Evolutionary conservation across 2,797 vertebrate species (phyloP).

Genomic region (Lerista edwardsae): DNA sequence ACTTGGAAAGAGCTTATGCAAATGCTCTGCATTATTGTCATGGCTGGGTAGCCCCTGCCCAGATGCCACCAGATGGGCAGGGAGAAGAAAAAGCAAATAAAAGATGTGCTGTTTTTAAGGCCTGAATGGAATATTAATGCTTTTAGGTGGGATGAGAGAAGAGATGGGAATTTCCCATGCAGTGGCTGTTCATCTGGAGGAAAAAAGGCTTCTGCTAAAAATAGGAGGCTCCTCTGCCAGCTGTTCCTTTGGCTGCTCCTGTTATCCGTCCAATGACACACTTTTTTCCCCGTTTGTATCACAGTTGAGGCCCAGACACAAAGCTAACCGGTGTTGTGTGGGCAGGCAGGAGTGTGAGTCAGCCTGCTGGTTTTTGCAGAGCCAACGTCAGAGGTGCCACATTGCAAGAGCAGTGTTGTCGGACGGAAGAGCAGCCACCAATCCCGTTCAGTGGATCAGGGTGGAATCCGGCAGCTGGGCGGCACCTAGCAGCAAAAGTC

Average conservation of each 20-base stretch:
- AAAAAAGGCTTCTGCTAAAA: slow-evolving; percentile 21
- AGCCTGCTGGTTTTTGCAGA: background rate
- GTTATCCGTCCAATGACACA: slow-evolving; percentile 24
- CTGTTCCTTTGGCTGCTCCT: slow-evolving; percentile 39
- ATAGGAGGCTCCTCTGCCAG: slow-evolving; percentile 28
- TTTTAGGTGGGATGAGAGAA: slow-evolving; percentile 20
- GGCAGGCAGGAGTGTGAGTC: background rate
- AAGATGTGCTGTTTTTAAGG: background rate
- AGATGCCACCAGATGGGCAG: background rate
- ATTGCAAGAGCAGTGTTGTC: background rate
- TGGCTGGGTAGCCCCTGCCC: background rate
- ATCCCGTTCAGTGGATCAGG: background rate
- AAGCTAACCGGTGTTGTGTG: background rate
- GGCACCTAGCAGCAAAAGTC: background rate
- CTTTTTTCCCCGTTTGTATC: slow-evolving; percentile 5
- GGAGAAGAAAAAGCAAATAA: background rate
- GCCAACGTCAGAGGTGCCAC: fast-evolving
- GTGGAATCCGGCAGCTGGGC: background rate
- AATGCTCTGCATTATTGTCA: no score
- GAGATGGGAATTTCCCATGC: background rate
- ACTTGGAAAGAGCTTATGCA: no score
- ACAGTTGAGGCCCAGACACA: background rate
- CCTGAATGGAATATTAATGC: background rate
- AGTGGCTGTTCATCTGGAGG: slow-evolving; percentile 8
- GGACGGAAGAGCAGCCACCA: background rate